These are phyloP conservation scores for Dryas iulia DNA, from an alignment of 1,140 invertebrate species.

Conservation along the genomic window DNA sequence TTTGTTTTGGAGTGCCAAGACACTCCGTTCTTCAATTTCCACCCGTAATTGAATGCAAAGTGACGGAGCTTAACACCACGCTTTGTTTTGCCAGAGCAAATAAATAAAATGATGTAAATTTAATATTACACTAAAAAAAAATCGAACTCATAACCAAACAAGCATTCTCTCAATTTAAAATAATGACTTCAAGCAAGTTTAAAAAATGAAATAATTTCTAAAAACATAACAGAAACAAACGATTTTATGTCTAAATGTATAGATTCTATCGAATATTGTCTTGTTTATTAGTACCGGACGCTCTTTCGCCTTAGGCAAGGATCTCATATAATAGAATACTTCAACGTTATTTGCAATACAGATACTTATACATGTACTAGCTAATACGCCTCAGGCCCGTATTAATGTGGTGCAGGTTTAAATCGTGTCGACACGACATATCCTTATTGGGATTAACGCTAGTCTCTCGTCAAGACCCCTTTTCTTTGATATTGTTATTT, in stretches of 20 bases:
- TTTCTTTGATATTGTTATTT: constrained; percentile 37
- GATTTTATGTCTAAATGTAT: constrained; percentile 26
- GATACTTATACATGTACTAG: constrained; percentile 45
- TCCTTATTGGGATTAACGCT: constrained; percentile 46
- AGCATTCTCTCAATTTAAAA: no score
- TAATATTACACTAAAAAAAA: no score
- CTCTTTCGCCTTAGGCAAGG: constrained; percentile 59
- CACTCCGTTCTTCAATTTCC: no score
- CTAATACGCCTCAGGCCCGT: constrained; percentile 54
- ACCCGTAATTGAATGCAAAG: no score
- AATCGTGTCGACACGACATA: constrained; percentile 55
- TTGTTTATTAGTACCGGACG: constrained; percentile 72
- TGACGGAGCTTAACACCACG: no score
- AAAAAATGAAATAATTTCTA: neutral
- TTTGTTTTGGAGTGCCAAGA: no score
- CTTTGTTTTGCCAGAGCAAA: no score
- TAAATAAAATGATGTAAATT: no score
- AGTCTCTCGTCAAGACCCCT: constrained; percentile 36
- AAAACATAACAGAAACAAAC: constrained; percentile 9
- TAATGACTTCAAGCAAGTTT: no score
- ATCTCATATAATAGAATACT: constrained; percentile 77
- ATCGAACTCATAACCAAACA: no score
- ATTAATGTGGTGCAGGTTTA: constrained; percentile 64
- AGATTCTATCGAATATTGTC: constrained; percentile 53
- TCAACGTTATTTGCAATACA: constrained; percentile 73